phyloP scores from a whole-genome alignment of 2,888 invertebrate species.

The Taphrorychus bicolor region DNA sequence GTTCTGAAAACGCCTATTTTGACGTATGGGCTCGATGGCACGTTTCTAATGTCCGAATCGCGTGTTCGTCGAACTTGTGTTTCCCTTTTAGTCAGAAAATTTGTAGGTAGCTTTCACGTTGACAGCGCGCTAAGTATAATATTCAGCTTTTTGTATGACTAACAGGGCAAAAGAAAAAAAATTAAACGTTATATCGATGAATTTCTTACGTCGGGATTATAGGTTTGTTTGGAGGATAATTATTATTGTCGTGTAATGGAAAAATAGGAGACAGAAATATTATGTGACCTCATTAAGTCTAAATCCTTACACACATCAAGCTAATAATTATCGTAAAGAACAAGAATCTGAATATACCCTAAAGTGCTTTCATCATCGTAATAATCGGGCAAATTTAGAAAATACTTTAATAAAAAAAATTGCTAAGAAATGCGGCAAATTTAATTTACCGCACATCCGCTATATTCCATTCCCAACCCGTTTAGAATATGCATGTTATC shows the following conservation, averaged over 20 bases:
- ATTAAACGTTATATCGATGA: too few species aligned
- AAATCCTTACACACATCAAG: too few species aligned
- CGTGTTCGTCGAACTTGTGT: constrained; percentile 34
- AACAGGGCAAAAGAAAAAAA: too few species aligned
- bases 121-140: background rate
- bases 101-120: constrained; percentile 1
- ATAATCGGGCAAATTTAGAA: too few species aligned
- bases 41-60: constrained; percentile 45
- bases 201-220: too few species aligned
- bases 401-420: background rate
- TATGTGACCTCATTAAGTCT: too few species aligned
- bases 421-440: constrained; percentile 2
- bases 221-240: too few species aligned
- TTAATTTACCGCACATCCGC: constrained; percentile 22
- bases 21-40: constrained; percentile 43
- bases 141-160: background rate
- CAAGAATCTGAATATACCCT: too few species aligned
- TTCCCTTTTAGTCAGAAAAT: constrained; percentile 11
- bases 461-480: constrained; percentile 24
- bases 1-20: constrained; percentile 38
- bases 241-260: too few species aligned
- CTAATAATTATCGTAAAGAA: too few species aligned
- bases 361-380: too few species aligned
- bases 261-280: too few species aligned
- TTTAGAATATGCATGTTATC: constrained; percentile 33